Evolutionary conservation across 2,797 vertebrate genomes (phyloP).

Genomic region (Odontamblyopus rebecca): DNA sequence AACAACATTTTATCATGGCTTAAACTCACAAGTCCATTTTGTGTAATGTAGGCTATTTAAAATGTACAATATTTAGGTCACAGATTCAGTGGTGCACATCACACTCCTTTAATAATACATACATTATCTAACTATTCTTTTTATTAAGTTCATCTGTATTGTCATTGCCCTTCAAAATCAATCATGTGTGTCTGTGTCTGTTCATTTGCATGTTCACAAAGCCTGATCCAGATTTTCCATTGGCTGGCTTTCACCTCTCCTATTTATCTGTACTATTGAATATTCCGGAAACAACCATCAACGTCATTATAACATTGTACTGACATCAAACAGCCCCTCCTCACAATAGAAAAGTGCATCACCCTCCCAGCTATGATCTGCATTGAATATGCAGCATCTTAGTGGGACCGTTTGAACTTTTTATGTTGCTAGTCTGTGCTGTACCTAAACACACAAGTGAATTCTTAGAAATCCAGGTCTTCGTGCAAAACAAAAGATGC

Average conservation of each 20-base stretch:
- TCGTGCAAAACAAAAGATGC: slow-evolving; percentile 1
- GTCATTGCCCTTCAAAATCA: background rate
- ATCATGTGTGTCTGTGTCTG: background rate
- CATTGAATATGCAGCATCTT: too few relatives aligned
- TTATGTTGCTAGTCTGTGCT: too few relatives aligned
- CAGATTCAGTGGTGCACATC: too few relatives aligned
- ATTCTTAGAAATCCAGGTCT: slow-evolving; percentile 4
- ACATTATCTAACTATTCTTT: too few relatives aligned
- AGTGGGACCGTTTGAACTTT: background rate
- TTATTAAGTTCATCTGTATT: background rate
- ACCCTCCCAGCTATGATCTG: background rate
- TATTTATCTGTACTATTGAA: background rate
- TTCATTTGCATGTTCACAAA: background rate
- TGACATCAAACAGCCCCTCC: slow-evolving; percentile 5
- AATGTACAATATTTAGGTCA: too few relatives aligned
- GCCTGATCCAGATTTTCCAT: background rate
- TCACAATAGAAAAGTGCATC: background rate
- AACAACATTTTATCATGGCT: too few relatives aligned
- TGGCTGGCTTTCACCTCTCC: background rate
- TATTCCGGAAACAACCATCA: background rate
- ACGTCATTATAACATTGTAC: background rate
- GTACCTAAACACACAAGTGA: background rate
- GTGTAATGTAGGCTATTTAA: too few relatives aligned
- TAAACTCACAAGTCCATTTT: too few relatives aligned
- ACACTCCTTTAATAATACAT: too few relatives aligned